Evolutionary conservation across 2,797 vertebrate species (phyloP).

Genomic region (Halcyon badia): DNA sequence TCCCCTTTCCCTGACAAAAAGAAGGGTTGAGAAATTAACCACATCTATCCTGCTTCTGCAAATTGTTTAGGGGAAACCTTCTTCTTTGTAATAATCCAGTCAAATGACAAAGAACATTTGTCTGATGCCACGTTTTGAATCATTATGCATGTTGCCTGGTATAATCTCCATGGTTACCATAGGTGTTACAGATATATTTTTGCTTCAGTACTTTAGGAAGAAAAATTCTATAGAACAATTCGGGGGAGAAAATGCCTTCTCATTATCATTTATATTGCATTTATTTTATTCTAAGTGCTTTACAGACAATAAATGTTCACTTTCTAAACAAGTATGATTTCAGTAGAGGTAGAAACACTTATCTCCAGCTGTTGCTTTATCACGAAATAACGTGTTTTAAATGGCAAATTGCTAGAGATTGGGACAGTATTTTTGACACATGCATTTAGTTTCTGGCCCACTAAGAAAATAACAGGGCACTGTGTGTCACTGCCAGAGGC

Average conservation of each 20-base stretch:
- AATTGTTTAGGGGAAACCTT: constrained; percentile 4
- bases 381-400: neutral
- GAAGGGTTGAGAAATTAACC: constrained; percentile 9
- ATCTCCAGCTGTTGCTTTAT: neutral
- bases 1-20: neutral
- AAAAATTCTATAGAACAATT: constrained; percentile 48
- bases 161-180: constrained; percentile 64
- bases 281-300: neutral
- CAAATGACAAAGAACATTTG: constrained; percentile 47
- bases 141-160: constrained; percentile 54
- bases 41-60: neutral
- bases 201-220: constrained; percentile 42
- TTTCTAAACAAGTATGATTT: constrained; percentile 11
- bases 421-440: neutral
- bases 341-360: neutral
- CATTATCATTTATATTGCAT: neutral
- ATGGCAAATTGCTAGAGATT: neutral
- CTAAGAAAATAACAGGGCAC: neutral
- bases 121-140: constrained; percentile 49
- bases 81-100: constrained; percentile 2
- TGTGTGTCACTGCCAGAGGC: neutral
- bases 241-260: neutral
- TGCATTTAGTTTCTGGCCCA: neutral
- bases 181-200: constrained; percentile 52
- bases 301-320: neutral